Conservation (phyloP, 2,888 invertebrate species). For the Apotomis turbidana region DNA sequence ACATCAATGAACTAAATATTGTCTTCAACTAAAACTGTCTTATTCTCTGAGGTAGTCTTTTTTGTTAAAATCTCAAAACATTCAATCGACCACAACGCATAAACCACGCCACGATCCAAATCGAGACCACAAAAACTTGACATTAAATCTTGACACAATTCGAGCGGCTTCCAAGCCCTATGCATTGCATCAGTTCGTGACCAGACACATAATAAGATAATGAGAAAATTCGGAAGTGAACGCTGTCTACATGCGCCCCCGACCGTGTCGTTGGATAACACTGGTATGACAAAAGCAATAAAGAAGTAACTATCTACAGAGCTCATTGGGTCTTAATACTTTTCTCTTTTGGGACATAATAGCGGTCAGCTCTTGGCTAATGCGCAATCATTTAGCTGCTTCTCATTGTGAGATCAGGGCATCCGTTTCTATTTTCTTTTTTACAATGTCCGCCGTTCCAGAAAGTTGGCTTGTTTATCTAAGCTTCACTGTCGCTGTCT, state of each 20-base stretch:
- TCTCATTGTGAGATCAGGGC: constrained; percentile 27
- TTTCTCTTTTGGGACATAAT: not conserved
- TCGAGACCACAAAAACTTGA: constrained; percentile 21
- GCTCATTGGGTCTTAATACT: not conserved
- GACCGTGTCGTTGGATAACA: constrained; percentile 52
- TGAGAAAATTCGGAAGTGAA: constrained; percentile 70
- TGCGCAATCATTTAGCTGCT: constrained; percentile 21
- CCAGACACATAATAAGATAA: constrained; percentile 34
- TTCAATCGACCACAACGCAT: not conserved
- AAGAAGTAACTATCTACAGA: constrained; percentile 3
- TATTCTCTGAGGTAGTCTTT: too few species aligned
- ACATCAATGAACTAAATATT: too few species aligned
- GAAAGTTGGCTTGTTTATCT: not conserved
- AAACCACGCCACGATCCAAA: constrained; percentile 13
- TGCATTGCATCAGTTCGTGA: constrained; percentile 35
- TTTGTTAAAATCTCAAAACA: not conserved
- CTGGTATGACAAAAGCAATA: constrained; percentile 10
- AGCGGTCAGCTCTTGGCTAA: constrained; percentile 35
- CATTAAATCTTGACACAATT: constrained; percentile 26
- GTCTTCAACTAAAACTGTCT: too few species aligned
- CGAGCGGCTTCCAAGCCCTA: constrained; percentile 19
- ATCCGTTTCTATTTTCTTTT: constrained; percentile 14
- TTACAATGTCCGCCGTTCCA: constrained; percentile 3
- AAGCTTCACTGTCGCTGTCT: not conserved
- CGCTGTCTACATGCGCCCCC: constrained; percentile 60